Conservation (phyloP, 2,113 vertebrate species). For the Sprattus sprattus region DNA sequence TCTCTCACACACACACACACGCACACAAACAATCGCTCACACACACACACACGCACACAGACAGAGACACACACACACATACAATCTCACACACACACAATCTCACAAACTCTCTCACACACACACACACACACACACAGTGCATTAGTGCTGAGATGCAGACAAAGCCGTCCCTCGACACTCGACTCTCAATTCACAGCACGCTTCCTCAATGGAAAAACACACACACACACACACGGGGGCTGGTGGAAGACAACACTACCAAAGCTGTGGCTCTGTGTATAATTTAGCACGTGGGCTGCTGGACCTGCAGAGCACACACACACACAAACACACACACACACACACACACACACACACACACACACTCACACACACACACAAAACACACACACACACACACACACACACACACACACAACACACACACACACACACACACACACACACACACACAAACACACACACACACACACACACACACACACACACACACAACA, state of each 20-base stretch:
- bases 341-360: no score
- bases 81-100: background rate
- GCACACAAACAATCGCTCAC: no score
- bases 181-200: background rate
- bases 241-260: background rate
- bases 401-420: no score
- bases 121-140: background rate
- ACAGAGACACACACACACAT: no score
- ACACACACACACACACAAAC: no score
- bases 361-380: no score
- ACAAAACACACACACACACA: no score
- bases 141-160: background rate
- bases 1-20: background rate
- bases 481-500: no score
- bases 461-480: no score
- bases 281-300: background rate
- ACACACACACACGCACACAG: no score
- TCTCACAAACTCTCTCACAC: background rate
- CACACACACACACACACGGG: background rate
- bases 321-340: no score
- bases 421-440: no score
- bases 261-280: background rate
- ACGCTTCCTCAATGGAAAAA: background rate
- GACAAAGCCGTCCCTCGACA: background rate
- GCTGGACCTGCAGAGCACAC: background rate